A percentile compares a stretch with the other conserved stretches of the same genome.
Conservation (phyloP, 2,113 vertebrate species). For the Dicaeum eximium region DNA sequence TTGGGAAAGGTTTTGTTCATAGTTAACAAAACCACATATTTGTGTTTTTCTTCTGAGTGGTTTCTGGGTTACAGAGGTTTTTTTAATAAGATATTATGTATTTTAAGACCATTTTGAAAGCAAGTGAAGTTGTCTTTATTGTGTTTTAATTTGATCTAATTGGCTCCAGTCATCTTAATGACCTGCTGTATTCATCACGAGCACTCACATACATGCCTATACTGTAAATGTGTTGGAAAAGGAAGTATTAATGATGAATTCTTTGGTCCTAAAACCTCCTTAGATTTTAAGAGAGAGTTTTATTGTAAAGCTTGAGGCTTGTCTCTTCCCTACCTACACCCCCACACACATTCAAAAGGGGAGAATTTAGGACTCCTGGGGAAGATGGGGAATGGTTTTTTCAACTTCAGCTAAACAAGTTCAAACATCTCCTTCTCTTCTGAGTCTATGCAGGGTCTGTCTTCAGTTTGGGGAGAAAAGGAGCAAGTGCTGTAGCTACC, state of each 20-base stretch:
- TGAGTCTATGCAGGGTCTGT: neutral
- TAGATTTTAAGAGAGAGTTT: conserved; percentile 9
- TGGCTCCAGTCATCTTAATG: neutral
- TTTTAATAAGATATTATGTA: neutral
- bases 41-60: neutral
- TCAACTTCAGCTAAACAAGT: conserved; percentile 4
- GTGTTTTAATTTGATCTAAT: conserved; percentile 29
- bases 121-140: conserved; percentile 23
- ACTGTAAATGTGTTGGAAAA: conserved; percentile 33
- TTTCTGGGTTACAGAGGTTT: neutral
- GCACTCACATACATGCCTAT: neutral
- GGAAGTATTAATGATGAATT: conserved; percentile 33
- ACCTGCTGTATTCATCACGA: neutral
- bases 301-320: conserved; percentile 56
- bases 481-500: neutral
- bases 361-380: neutral
- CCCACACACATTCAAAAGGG: neutral
- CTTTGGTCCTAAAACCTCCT: conserved; percentile 8
- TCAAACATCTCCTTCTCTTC: neutral
- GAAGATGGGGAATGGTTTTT: conserved; percentile 9
- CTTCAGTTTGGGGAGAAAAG: neutral
- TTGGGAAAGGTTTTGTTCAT: neutral
- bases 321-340: neutral
- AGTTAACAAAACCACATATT: neutral
- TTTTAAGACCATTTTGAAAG: conserved; percentile 23